These are phyloP conservation scores for Oxyruncus cristatus DNA, from an alignment of 2,113 vertebrate genomes.

Conservation along the genomic window DNA sequence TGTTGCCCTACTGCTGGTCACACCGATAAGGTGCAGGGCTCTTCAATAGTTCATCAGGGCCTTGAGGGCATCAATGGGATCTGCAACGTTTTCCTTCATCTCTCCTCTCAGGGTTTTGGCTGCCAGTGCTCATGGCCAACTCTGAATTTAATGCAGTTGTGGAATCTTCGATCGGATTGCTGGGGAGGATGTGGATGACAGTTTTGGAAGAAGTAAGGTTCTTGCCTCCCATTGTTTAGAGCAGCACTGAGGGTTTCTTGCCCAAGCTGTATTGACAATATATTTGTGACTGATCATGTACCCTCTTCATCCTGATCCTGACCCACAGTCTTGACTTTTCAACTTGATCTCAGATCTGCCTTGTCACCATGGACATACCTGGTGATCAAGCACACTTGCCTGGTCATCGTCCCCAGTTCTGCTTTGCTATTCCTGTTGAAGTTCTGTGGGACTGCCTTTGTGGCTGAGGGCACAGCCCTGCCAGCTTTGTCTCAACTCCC, in stretches of 20 bases:
- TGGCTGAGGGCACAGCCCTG: not conserved
- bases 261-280: not conserved
- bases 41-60: not conserved
- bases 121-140: not conserved
- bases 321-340: not conserved
- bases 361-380: not conserved
- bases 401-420: not conserved
- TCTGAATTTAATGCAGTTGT: not conserved
- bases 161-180: not conserved
- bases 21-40: not conserved
- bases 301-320: not conserved
- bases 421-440: not conserved
- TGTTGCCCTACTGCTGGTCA: not conserved
- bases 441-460: not conserved
- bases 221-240: not conserved
- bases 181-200: not conserved
- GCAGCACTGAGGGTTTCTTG: accelerated
- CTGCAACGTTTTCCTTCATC: not conserved
- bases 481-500: not conserved
- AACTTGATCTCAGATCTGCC: not conserved
- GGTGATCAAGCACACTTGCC: not conserved
- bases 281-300: not conserved
- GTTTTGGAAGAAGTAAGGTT: not conserved
- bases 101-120: not conserved
- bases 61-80: not conserved